These are phyloP conservation scores for Scortum barcoo DNA, from an alignment of 2,113 vertebrate genomes.

Conservation along the genomic window DNA sequence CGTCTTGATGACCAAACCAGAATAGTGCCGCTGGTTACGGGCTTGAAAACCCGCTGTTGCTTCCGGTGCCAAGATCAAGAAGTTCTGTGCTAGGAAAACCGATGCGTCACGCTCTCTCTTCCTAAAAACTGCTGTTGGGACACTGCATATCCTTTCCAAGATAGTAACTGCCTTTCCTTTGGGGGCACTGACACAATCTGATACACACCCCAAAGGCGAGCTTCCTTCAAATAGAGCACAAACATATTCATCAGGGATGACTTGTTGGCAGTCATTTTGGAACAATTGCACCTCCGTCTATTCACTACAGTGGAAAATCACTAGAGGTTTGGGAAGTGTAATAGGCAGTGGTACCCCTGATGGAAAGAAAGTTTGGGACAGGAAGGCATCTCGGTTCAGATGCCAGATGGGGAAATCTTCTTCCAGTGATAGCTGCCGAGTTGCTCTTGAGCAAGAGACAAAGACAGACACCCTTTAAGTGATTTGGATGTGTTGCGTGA, in stretches of 20 bases:
- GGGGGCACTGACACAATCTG: not conserved
- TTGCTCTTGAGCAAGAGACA: conserved; percentile 26
- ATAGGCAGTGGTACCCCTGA: conserved; percentile 3
- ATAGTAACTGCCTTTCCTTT: conserved; percentile 7
- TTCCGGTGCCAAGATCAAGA: not conserved
- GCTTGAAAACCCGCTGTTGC: not conserved
- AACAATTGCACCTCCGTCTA: conserved; percentile 31
- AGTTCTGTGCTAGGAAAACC: not conserved
- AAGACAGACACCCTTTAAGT: not conserved
- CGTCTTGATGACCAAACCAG: not conserved
- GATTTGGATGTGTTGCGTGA: conserved; percentile 45
- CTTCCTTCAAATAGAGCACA: conserved; percentile 26
- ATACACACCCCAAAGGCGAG: conserved; percentile 26
- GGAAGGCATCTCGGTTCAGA: not conserved
- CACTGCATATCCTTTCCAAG: conserved; percentile 13
- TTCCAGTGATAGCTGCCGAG: not conserved
- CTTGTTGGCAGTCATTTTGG: conserved; percentile 27
- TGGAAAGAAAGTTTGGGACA: conserved; percentile 8
- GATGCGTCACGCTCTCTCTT: conserved; percentile 11
- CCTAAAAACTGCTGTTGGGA: conserved; percentile 14
- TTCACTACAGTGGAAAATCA: conserved; percentile 46
- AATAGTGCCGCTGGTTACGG: not conserved
- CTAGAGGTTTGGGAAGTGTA: not conserved
- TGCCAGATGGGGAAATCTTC: not conserved
- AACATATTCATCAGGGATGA: conserved; percentile 34